Conservation (phyloP, 2,888 invertebrate genomes). For the Charanyca ferruginea region DNA sequence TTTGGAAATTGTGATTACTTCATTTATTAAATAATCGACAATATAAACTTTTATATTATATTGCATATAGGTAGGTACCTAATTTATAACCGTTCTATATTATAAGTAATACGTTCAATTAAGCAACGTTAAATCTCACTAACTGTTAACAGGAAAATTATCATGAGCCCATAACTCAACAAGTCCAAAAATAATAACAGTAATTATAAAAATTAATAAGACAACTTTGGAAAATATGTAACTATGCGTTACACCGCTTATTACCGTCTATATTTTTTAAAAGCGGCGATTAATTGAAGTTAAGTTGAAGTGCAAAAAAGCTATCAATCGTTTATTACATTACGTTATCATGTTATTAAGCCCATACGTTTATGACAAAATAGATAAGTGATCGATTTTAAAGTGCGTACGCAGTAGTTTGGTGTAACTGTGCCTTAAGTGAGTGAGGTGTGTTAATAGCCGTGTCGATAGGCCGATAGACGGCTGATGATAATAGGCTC, state of each 20-base stretch:
- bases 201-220: conserved; percentile 47
- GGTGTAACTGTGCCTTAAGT: conserved; percentile 60
- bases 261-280: conserved; percentile 37
- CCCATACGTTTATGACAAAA: conserved; percentile 50
- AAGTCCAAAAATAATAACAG: conserved; percentile 50
- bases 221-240: conserved; percentile 36
- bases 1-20: neutral
- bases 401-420: conserved; percentile 48
- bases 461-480: conserved; percentile 73
- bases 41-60: no score
- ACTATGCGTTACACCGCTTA: conserved; percentile 29
- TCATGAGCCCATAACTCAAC: conserved; percentile 45
- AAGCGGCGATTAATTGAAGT: conserved; percentile 38
- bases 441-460: conserved; percentile 74
- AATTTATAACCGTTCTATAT: neutral
- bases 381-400: conserved; percentile 44
- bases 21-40: no score
- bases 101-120: conserved; percentile 21
- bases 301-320: conserved; percentile 53
- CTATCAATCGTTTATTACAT: conserved; percentile 50
- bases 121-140: conserved; percentile 34
- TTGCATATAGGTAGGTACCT: no score
- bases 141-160: conserved; percentile 34
- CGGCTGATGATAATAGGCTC: conserved; percentile 69
- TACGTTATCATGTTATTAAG: conserved; percentile 49